These are phyloP conservation scores for Heteronetta atricapilla DNA, from an alignment of 2,113 vertebrate genomes.

Conservation along the genomic window DNA sequence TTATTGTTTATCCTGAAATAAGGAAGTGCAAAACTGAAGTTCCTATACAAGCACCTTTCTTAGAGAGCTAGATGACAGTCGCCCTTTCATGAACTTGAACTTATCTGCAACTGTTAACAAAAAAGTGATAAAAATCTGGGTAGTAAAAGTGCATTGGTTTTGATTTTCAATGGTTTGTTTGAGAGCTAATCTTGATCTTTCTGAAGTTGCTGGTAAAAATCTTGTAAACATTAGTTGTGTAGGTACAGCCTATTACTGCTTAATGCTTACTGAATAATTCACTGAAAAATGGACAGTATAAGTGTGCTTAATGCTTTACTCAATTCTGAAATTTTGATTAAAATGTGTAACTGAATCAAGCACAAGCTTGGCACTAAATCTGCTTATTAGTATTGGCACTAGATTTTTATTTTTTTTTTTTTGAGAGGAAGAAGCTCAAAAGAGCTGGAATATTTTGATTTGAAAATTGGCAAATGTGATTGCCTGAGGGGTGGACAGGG, in stretches of 20 bases:
- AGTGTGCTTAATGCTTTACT: neutral
- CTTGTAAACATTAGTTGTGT: neutral
- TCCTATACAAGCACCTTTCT: neutral
- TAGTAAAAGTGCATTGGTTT: neutral
- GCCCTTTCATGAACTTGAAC: neutral
- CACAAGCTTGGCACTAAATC: neutral
- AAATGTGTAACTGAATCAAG: constrained; percentile 22
- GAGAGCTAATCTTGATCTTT: neutral
- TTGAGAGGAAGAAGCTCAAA: neutral
- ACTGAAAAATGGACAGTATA: neutral
- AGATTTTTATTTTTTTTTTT: neutral
- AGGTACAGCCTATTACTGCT: neutral
- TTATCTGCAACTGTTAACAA: neutral
- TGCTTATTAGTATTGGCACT: neutral
- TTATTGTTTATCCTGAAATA: neutral
- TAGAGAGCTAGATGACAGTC: neutral
- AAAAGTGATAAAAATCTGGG: neutral
- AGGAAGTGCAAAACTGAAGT: neutral
- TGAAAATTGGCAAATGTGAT: neutral
- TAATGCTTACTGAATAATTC: constrained; percentile 15
- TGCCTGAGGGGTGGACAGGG: neutral
- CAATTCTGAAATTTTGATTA: neutral
- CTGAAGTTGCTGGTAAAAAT: constrained; percentile 8
- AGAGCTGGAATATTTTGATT: neutral
- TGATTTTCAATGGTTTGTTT: neutral